phyloP scores from a whole-genome alignment of 1,140 invertebrate genomes.

The Liolophura sinensis region DNA sequence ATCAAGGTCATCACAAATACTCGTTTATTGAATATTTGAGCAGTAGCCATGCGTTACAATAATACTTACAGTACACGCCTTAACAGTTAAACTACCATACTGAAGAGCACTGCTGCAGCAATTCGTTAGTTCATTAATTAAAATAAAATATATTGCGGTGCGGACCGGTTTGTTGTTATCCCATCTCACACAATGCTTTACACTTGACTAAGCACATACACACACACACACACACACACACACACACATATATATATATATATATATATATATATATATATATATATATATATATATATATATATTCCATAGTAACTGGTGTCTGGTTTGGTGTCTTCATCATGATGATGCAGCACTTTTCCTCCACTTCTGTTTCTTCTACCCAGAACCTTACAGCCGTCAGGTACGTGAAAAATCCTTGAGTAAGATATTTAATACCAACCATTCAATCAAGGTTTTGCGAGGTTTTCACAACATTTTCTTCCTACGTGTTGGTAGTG shows the following conservation, averaged over 20 bases:
- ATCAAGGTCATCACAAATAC: too few relatives aligned
- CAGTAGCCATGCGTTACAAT: too few relatives aligned
- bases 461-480: too few relatives aligned
- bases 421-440: too few relatives aligned
- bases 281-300: conserved; percentile 6
- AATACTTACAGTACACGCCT: too few relatives aligned
- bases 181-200: not conserved
- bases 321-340: not conserved
- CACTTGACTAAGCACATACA: too few relatives aligned
- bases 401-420: not conserved
- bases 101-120: not conserved
- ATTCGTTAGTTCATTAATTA: too few relatives aligned
- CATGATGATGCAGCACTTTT: conserved; percentile 6
- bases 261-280: conserved; percentile 3
- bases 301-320: not conserved
- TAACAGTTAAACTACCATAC: not conserved
- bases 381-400: conserved; percentile 1
- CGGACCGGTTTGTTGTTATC: conserved; percentile 1
- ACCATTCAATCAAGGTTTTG: too few relatives aligned
- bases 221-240: conserved; percentile 7
- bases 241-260: not conserved
- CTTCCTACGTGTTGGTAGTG: too few relatives aligned
- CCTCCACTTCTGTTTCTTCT: not conserved
- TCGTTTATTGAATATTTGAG: too few relatives aligned
- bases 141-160: too few relatives aligned